Evolutionary conservation across 2,113 vertebrate species (phyloP).

Genomic region (Probosciger aterrimus): DNA sequence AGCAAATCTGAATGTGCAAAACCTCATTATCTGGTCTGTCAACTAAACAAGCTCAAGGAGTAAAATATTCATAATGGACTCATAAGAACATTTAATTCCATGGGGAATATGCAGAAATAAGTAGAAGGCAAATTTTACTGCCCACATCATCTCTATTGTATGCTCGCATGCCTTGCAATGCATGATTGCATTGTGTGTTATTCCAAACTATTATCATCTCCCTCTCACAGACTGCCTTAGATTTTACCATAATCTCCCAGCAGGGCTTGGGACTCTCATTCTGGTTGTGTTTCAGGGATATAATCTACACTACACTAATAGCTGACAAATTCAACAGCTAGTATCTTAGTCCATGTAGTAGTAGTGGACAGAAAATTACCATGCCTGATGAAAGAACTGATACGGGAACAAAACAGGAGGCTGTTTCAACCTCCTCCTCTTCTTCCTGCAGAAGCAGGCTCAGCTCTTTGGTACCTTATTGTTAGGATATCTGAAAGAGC

Average conservation of each 20-base stretch:
- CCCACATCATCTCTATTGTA: not conserved
- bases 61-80: not conserved
- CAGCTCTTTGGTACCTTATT: not conserved
- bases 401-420: not conserved
- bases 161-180: not conserved
- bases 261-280: not conserved
- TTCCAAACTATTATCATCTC: not conserved
- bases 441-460: not conserved
- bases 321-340: not conserved
- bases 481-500: not conserved
- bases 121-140: not conserved
- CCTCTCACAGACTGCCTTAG: not conserved
- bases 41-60: not conserved
- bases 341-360: not conserved
- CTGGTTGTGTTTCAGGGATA: not conserved
- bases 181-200: rapidly evolving
- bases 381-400: not conserved
- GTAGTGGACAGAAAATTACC: not conserved
- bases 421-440: not conserved
- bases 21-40: not conserved
- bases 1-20: not conserved
- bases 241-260: not conserved
- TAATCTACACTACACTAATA: not conserved
- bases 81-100: not conserved
- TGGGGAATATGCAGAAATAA: not conserved